Base-by-base conservation (phyloP, 2,888 invertebrate species). In the Caenorhabditis auriculariae region DNA sequence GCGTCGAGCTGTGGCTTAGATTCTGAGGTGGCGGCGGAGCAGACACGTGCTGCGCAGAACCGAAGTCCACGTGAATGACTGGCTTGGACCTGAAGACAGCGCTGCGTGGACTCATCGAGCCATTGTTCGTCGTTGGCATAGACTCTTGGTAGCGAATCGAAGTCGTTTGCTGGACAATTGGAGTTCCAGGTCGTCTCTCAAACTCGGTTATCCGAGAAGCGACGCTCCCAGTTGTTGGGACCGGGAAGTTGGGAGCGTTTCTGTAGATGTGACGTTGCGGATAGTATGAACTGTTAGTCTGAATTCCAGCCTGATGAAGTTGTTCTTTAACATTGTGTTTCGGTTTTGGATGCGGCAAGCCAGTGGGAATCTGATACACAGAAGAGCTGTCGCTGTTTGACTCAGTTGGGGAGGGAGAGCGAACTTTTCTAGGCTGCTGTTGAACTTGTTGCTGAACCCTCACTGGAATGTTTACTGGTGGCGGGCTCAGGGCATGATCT, bases 311-410 rank as follows among this genome's bases (percentile, higher is more conserved):
- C 38, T 66, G 48, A 46, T 71, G 57, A 15, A 81, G 52, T 59
- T 81, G 81, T 56, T 81, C 78, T 38, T 78, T 74, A 38, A 81
- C 68, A 59, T 81, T 79, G 66, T 81, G 81, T 42, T 77, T 76
- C 6, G 81, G 81, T 51, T 70, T 69, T 5, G 81, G 81, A 58
- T 81, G 79, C 0, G 81, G 81, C 27, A 81, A 60, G 21, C 72
- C 72, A 9, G 67, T 64, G 4, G 74, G 74, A 27, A 72, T 65
- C 32, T 72, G 69, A 45, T 74, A 72, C 21, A 65, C 61, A 15
- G 72, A 70, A 3, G 69, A 69, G 23, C 64, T 58, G 9, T 72
- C 73, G 35, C 65, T 66, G 15, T 46, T 48, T n/a, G 64, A 58
- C 44, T 70, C 67, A 15, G 64, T 60, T 26, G 72, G 74, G 41